Conservation (phyloP, 2,113 vertebrate species). For the Antigone vipio region DNA sequence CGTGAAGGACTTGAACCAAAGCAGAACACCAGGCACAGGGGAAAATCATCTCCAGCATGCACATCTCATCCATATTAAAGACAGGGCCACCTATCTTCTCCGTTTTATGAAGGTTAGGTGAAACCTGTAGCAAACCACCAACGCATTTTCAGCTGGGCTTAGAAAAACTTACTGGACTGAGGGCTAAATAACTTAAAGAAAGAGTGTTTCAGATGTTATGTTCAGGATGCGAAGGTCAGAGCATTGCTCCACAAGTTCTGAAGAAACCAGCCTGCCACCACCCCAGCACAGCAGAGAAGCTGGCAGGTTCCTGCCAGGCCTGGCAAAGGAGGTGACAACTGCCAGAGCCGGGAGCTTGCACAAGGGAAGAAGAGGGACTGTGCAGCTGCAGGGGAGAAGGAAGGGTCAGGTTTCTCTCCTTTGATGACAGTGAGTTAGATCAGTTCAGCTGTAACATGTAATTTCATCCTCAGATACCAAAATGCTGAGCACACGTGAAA, state of each 20-base stretch:
- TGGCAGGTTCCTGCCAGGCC: neutral
- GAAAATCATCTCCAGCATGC: fast-evolving
- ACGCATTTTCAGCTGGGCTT: neutral
- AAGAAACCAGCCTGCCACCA: neutral
- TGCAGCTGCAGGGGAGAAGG: neutral
- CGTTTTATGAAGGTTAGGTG: neutral
- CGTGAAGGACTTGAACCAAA: neutral
- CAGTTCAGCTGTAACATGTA: neutral
- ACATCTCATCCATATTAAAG: neutral
- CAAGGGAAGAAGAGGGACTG: neutral
- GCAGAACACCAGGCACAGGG: neutral
- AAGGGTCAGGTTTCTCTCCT: neutral
- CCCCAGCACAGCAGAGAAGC: neutral
- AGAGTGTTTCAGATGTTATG: fast-evolving
- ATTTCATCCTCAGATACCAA: neutral
- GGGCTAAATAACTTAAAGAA: neutral
- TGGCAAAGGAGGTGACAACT: neutral
- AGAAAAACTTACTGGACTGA: neutral
- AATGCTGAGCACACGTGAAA: neutral
- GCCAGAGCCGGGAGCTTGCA: neutral
- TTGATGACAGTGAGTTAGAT: neutral
- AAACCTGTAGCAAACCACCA: neutral
- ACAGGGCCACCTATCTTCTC: neutral
- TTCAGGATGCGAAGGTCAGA: neutral
- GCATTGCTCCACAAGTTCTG: neutral